phyloP scores from a whole-genome alignment of 2,888 invertebrate species.

The Hirtodrosophila confusa region DNA sequence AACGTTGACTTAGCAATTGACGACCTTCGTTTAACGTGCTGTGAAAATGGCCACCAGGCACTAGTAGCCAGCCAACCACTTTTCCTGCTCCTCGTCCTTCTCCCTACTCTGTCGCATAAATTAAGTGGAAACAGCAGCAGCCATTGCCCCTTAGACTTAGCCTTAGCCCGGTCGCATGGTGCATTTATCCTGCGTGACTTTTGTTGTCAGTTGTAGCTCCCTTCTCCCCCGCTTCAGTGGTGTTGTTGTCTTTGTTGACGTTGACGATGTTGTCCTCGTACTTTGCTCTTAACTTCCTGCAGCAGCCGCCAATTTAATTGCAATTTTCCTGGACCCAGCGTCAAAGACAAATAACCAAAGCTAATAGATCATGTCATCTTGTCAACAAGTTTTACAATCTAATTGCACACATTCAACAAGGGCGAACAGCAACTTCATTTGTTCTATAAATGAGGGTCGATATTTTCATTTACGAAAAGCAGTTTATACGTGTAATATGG shows the following conservation, averaged over 20 bases:
- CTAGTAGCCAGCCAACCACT: no score
- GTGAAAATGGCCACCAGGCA: constrained; percentile 60
- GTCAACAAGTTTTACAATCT: constrained; percentile 74
- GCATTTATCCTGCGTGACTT: constrained; percentile 66
- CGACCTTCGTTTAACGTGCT: constrained; percentile 67
- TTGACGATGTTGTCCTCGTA: constrained; percentile 45
- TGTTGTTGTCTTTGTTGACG: constrained; percentile 26
- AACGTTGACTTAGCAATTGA: constrained; percentile 49
- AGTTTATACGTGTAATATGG: no score
- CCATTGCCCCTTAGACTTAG: constrained; percentile 49
- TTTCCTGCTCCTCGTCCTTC: background rate
- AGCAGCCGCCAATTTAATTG: constrained; percentile 69
- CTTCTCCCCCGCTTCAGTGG: constrained; percentile 1
- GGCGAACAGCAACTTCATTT: constrained; percentile 40
- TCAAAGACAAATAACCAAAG: constrained; percentile 72
- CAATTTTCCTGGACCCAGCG: constrained; percentile 56
- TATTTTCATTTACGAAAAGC: background rate
- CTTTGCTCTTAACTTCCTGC: constrained; percentile 47
- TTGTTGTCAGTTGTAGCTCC: constrained; percentile 45
- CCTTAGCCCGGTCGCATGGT: constrained; percentile 30
- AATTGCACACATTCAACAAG: constrained; percentile 66
- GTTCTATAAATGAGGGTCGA: background rate
- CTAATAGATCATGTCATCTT: constrained; percentile 78
- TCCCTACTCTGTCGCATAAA: constrained; percentile 55
- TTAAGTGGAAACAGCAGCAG: constrained; percentile 54